These are phyloP conservation scores for Cochlearius cochlearius DNA, from an alignment of 2,113 vertebrate species.

Conservation along the genomic window DNA sequence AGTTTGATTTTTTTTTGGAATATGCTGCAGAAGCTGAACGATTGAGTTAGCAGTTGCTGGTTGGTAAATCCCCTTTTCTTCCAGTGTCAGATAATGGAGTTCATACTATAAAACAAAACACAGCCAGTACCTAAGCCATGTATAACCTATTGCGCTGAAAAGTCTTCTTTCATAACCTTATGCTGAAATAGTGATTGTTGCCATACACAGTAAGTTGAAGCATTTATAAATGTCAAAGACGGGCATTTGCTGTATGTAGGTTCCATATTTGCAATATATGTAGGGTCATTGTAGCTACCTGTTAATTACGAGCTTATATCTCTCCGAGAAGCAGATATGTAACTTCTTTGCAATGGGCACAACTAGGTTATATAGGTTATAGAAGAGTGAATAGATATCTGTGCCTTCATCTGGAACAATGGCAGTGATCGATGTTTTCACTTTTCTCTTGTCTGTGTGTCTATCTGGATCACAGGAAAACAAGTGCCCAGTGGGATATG, in stretches of 20 bases:
- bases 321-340: background rate
- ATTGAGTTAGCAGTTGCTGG: background rate
- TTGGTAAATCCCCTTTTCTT: constrained; percentile 6
- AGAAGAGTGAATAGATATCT: background rate
- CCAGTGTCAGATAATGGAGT: background rate
- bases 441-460: background rate
- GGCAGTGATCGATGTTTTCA: constrained; percentile 16
- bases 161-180: background rate
- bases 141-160: background rate
- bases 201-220: background rate
- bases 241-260: background rate
- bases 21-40: constrained; percentile 17
- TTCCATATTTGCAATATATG: background rate
- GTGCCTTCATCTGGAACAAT: background rate
- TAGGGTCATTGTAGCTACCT: background rate
- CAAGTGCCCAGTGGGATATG: background rate
- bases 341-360: background rate
- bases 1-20: constrained; percentile 50
- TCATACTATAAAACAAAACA: background rate
- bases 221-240: constrained; percentile 23
- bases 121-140: background rate
- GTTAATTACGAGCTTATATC: background rate
- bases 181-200: constrained; percentile 8
- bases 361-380: background rate
- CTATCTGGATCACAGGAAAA: background rate